Conservation (phyloP, 1,140 invertebrate genomes). For the Eumaeus atala region DNA sequence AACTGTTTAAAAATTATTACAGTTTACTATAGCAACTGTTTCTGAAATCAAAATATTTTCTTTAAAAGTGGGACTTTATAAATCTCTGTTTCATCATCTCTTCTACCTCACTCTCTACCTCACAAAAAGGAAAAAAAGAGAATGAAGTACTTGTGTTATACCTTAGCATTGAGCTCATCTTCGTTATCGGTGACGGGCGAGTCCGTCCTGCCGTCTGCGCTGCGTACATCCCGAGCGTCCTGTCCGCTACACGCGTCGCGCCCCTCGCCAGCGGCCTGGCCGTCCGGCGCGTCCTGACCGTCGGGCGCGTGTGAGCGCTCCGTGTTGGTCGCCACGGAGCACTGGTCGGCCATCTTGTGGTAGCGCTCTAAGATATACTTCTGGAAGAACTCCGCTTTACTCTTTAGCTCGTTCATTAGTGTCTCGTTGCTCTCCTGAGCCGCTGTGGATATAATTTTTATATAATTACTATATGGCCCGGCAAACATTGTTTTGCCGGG, state of each 20-base stretch:
- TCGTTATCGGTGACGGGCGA: background rate
- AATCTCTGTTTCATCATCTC: no score
- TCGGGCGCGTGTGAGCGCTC: slow-evolving; percentile 20
- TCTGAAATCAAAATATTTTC: no score
- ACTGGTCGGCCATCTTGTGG: slow-evolving; percentile 43
- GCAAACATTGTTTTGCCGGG: no score
- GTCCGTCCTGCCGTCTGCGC: background rate
- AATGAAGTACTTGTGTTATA: no score
- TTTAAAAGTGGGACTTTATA: no score
- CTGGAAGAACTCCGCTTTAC: slow-evolving; percentile 74
- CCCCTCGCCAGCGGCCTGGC: background rate
- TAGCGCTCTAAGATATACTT: slow-evolving; percentile 66
- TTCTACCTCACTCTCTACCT: no score
- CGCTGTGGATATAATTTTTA: slow-evolving; percentile 30
- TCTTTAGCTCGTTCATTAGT: slow-evolving; percentile 70
- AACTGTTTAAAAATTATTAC: no score
- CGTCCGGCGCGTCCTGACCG: background rate
- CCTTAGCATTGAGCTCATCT: slow-evolving; percentile 4
- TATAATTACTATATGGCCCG: no score
- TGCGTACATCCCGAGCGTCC: background rate
- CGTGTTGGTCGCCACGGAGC: slow-evolving; percentile 47
- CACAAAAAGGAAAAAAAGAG: no score
- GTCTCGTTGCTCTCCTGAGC: slow-evolving; percentile 66
- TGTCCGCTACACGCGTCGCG: background rate
- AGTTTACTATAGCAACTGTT: no score